Conservation (phyloP, 1,140 invertebrate species). For the Scaptodrosophila lebanonensis region DNA sequence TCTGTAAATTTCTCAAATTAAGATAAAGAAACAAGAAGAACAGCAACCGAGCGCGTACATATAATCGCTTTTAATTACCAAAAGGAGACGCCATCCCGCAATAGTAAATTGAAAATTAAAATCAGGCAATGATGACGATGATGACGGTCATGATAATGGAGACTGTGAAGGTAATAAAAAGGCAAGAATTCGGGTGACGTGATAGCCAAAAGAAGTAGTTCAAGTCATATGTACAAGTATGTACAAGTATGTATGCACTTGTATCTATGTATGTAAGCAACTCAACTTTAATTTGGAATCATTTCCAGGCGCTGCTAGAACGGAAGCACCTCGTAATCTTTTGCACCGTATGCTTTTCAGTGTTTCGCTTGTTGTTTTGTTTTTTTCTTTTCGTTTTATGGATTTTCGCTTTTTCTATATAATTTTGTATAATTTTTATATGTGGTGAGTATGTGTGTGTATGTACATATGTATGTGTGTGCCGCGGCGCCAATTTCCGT, state of each 20-base stretch:
- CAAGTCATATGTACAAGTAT: slow-evolving; percentile 17
- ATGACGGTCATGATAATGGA: slow-evolving; percentile 7
- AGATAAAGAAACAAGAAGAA: slow-evolving; percentile 2
- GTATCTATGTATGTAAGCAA: too few relatives aligned
- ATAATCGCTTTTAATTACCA: slow-evolving; percentile 68
- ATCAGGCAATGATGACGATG: too few relatives aligned
- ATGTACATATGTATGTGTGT: slow-evolving; percentile 17
- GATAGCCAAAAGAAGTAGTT: slow-evolving; percentile 18
- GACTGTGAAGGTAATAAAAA: background rate
- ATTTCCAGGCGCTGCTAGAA: slow-evolving; percentile 42
- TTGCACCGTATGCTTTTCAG: slow-evolving; percentile 48
- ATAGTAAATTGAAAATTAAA: slow-evolving; percentile 20
- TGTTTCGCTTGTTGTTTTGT: background rate
- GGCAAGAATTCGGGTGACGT: slow-evolving; percentile 8
- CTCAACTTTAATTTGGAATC: slow-evolving; percentile 57
- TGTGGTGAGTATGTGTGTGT: slow-evolving; percentile 7
- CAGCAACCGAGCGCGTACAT: slow-evolving; percentile 53
- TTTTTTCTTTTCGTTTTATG: slow-evolving; percentile 37
- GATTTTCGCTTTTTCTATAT: slow-evolving; percentile 46
- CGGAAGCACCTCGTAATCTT: slow-evolving; percentile 64
- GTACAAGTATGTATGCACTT: too few relatives aligned
- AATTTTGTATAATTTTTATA: slow-evolving; percentile 57
- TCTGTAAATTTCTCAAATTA: slow-evolving; percentile 15
- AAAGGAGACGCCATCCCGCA: slow-evolving; percentile 1
- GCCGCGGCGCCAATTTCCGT: slow-evolving; percentile 70